Percentiles rank a stretch among this genome's conserved stretches.
These are phyloP conservation scores for Aleiodes testaceus DNA, from an alignment of 2,888 invertebrate species.

Conservation along the genomic window DNA sequence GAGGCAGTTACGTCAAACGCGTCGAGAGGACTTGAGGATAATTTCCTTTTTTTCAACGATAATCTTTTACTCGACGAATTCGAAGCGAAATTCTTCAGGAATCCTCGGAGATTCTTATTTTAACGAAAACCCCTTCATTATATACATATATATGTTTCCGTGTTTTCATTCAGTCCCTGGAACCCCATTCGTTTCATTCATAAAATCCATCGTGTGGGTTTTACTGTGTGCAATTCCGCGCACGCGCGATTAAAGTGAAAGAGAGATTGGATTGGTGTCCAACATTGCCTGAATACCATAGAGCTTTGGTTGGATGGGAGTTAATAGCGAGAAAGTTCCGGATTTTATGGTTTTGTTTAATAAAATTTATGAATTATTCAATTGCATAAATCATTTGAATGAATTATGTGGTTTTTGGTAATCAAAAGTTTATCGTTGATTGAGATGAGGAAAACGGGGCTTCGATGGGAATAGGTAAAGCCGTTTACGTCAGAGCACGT, in stretches of 20 bases:
- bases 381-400: not conserved
- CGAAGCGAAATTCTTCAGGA: not conserved
- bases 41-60: not conserved
- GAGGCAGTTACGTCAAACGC: constrained; percentile 16
- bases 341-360: constrained; percentile 24
- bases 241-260: constrained; percentile 52
- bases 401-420: not conserved
- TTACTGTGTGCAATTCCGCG: constrained; percentile 51
- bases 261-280: constrained; percentile 24
- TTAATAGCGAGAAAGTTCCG: constrained; percentile 27
- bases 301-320: not conserved
- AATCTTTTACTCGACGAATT: too few relatives aligned
- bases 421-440: too few relatives aligned
- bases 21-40: not conserved
- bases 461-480: too few relatives aligned
- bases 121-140: constrained; percentile 42
- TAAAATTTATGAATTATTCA: constrained; percentile 11
- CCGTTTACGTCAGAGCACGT: constrained; percentile 4
- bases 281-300: too few relatives aligned
- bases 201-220: constrained; percentile 52
- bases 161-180: constrained; percentile 45
- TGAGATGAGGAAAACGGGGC: too few relatives aligned
- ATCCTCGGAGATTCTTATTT: too few relatives aligned
- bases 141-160: constrained; percentile 1
- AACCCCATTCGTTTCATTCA: constrained; percentile 62